phyloP scores from a whole-genome alignment of 2,888 invertebrate species.

The Drosophila mulleri region DNA sequence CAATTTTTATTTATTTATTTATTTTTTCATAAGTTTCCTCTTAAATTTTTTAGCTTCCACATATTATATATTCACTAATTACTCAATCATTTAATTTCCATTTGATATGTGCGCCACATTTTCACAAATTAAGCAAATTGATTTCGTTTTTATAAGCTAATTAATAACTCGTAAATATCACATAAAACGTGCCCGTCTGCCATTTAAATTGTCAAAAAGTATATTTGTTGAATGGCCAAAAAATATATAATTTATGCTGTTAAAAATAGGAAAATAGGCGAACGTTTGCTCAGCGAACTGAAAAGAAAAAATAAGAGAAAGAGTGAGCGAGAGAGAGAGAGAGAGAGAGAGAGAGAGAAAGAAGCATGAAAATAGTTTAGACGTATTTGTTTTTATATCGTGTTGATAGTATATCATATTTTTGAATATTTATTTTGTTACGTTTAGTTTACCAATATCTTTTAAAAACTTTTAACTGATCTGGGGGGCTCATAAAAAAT shows the following conservation, averaged over 20 bases:
- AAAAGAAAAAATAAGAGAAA: neutral
- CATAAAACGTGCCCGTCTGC: constrained; percentile 34
- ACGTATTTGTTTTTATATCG: neutral
- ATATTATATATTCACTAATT: neutral
- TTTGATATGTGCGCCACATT: constrained; percentile 16
- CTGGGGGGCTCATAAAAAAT: neutral
- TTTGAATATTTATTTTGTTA: neutral
- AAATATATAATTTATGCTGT: constrained; percentile 47
- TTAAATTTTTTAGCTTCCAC: neutral
- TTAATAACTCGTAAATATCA: constrained; percentile 47
- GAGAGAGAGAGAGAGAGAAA: neutral
- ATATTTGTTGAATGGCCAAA: constrained; percentile 25
- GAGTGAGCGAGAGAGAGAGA: neutral
- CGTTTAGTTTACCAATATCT: neutral
- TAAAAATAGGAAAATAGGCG: constrained; percentile 60
- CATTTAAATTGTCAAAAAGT: constrained; percentile 37
- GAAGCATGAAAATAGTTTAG: neutral
- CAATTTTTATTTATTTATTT: neutral
- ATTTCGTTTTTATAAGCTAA: constrained; percentile 50
- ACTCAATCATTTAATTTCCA: constrained; percentile 4
- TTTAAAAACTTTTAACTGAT: neutral
- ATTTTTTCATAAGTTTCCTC: neutral
- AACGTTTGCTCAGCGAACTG: neutral
- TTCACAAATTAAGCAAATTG: constrained; percentile 53
- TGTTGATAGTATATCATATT: neutral